A percentile compares a stretch with the other conserved stretches of the same genome.
Evolutionary conservation across 35 echinoderm and acorn worm species (phyloP).

Genomic region (Heliocidaris tuberculata): DNA sequence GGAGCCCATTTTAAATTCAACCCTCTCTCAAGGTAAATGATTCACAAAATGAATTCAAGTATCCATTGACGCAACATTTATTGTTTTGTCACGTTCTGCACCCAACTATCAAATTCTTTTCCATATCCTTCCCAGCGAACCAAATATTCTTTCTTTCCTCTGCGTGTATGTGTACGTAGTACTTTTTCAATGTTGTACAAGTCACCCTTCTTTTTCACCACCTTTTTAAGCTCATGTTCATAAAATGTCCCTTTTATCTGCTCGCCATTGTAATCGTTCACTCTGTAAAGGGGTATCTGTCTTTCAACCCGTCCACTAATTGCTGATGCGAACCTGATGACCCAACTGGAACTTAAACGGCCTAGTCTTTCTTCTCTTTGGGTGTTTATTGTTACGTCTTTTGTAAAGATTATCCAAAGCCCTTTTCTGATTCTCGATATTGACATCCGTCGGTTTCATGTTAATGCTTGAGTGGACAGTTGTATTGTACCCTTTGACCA

Average conservation of each 20-base stretch:
- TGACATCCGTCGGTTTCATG: background rate
- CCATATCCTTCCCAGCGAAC: constrained; percentile 20
- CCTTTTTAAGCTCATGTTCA: background rate
- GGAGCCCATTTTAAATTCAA: constrained; percentile 14
- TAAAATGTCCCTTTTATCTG: background rate
- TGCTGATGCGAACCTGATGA: background rate
- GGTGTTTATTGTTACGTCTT: background rate
- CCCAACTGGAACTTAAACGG: background rate
- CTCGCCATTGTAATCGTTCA: background rate
- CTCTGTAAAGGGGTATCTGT: background rate
- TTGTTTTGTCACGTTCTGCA: background rate
- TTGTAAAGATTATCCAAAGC: background rate
- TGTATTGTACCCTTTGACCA: too few relatives aligned
- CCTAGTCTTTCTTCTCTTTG: background rate
- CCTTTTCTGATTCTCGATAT: background rate
- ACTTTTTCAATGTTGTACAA: background rate
- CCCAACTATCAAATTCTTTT: too few relatives aligned
- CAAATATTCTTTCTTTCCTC: background rate
- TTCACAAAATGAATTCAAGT: background rate
- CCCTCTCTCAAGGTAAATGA: background rate
- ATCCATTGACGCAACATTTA: background rate
- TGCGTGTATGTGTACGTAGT: background rate
- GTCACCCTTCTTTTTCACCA: background rate
- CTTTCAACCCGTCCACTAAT: background rate
- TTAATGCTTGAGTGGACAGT: too few relatives aligned